These are phyloP conservation scores for Hecatera dysodea DNA, from an alignment of 2,888 invertebrate genomes.

Conservation along the genomic window DNA sequence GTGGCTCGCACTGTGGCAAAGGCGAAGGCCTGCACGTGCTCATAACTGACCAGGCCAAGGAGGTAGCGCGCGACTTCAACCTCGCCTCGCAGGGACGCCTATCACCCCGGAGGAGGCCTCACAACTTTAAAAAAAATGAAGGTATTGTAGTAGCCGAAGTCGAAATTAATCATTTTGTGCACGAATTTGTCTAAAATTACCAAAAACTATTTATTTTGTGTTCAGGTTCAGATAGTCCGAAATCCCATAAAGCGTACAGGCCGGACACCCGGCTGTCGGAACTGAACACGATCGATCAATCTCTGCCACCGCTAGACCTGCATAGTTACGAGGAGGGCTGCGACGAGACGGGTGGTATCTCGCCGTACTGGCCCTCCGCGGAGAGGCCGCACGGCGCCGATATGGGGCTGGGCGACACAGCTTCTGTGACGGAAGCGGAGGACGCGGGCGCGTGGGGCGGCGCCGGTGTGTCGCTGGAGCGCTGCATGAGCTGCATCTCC, in stretches of 20 bases:
- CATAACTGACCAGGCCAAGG: slow-evolving; percentile 94
- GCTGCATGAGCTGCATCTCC: slow-evolving; percentile 95
- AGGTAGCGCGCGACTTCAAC: slow-evolving; percentile 93
- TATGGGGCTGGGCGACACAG: slow-evolving; percentile 82
- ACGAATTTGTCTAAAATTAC: not conserved
- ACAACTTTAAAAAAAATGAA: slow-evolving; percentile 71
- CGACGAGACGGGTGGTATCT: slow-evolving; percentile 88
- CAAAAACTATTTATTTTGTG: not conserved
- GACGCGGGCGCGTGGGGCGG: slow-evolving; percentile 77
- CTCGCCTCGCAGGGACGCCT: slow-evolving; percentile 93
- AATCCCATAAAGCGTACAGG: slow-evolving; percentile 80
- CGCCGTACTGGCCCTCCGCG: slow-evolving; percentile 92
- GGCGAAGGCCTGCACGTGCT: slow-evolving; percentile 95
- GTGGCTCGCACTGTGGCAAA: slow-evolving; percentile 96
- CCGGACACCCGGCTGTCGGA: slow-evolving; percentile 90
- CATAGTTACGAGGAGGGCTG: slow-evolving; percentile 80
- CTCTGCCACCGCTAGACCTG: slow-evolving; percentile 81
- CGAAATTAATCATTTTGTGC: not conserved
- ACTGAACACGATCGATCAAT: slow-evolving; percentile 86
- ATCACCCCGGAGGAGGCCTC: slow-evolving; percentile 88
- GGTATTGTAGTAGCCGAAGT: slow-evolving; percentile 55
- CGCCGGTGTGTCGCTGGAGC: slow-evolving; percentile 88
- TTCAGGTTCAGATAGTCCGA: slow-evolving; percentile 78
- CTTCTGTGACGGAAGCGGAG: slow-evolving; percentile 77
- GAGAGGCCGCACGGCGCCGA: slow-evolving; percentile 86